Evolutionary conservation across 2,113 vertebrate species (phyloP).

Genomic region (Noturus placidus): DNA sequence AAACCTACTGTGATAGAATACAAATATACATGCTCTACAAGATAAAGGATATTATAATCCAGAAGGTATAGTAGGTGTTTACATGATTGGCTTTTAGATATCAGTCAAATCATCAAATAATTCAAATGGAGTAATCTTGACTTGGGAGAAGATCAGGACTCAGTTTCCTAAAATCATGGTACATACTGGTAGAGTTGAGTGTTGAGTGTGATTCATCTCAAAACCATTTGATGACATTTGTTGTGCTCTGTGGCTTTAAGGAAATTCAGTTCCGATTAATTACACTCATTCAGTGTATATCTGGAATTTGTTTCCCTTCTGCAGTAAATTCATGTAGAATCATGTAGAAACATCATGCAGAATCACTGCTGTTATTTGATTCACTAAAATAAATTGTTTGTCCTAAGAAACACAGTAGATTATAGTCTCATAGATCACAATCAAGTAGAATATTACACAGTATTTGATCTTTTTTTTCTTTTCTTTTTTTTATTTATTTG

Average conservation of each 20-base stretch:
- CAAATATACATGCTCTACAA: background rate
- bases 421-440: background rate
- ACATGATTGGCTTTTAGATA: background rate
- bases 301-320: background rate
- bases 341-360: background rate
- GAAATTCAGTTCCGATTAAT: background rate
- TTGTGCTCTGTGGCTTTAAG: background rate
- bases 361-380: background rate
- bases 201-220: background rate
- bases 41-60: background rate
- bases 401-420: background rate
- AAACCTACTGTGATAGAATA: background rate
- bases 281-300: background rate
- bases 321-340: background rate
- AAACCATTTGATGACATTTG: background rate
- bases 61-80: background rate
- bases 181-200: background rate
- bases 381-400: background rate
- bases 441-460: background rate
- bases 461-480: background rate
- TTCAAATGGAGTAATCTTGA: background rate
- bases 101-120: background rate
- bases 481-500: too few species aligned
- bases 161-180: too few species aligned
- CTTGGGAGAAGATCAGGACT: background rate